Base-by-base conservation (phyloP, 2,888 invertebrate species). In the Epinotia nisella region DNA sequence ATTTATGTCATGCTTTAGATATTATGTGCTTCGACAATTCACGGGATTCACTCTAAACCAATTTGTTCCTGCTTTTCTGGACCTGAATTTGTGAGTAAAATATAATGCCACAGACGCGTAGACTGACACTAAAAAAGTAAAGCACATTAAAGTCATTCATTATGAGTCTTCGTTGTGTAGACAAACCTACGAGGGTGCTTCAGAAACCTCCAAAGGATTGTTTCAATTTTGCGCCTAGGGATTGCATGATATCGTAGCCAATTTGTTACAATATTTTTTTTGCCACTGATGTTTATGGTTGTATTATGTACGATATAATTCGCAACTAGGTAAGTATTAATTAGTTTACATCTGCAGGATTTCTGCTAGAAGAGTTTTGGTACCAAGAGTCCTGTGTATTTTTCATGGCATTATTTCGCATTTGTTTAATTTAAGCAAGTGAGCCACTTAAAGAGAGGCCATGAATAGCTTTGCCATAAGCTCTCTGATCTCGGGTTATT, bases 161-260 rank as follows among this genome's bases (percentile, higher is more conserved):
- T 73, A 21, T 15, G n/a, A 49, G n/a, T 49, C 15, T n/a, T 49
- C 67, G 67, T 45, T 10, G 35, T 58, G 41, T 39, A 58, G 49
- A 58, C 58, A 19, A 65, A 67, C 70, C 39, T 77, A 77, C 78
- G 76, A 75, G 77, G 79, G 78, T 78, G 78, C 79, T 77, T 77
- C 79, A 81, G 74, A 80, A 82, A 83, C 78, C 83, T 82, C 87
- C 84, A 85, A 89, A 88, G 87, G 86, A 87, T 88, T 88, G 87
- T 87, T 86, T 82, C 78, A 80, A 21, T 49, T 71, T 45, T 49
- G 79, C 81, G 83, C 5, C 9, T 35, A 62, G 79, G 80, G 76
- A 78, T 80, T 75, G 66, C 77, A 75, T n/a, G 51, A 51, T 35
- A n/a, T 35, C 51, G 19, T 19, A 11, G 19, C 24, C 9, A 17